These are phyloP conservation scores for Holotrichia oblita DNA, from an alignment of 1,140 invertebrate species.

Conservation along the genomic window DNA sequence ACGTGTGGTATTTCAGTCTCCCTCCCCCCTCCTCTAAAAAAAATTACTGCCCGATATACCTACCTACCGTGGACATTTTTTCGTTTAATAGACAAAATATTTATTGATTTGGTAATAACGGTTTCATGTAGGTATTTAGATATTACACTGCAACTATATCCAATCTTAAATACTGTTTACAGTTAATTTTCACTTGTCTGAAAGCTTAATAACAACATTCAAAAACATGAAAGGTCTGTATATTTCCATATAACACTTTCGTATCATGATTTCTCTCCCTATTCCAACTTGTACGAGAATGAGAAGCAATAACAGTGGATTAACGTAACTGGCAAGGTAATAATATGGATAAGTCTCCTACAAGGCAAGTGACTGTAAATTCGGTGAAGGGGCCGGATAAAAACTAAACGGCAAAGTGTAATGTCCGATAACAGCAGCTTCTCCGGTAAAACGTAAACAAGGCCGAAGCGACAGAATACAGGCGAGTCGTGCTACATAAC, in stretches of 20 bases:
- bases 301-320: slow-evolving; percentile 31
- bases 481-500: slow-evolving; percentile 14
- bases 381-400: slow-evolving; percentile 5
- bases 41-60: too few species aligned
- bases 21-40: too few species aligned
- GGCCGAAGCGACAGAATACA: background rate
- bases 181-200: too few species aligned
- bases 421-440: slow-evolving; percentile 33
- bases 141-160: too few species aligned
- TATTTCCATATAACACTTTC: background rate
- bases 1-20: too few species aligned
- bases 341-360: slow-evolving; percentile 11
- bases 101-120: too few species aligned
- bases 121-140: too few species aligned
- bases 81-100: too few species aligned
- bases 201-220: background rate
- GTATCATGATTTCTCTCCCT: background rate
- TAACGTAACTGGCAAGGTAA: slow-evolving; percentile 27
- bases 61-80: too few species aligned
- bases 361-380: slow-evolving; percentile 21
- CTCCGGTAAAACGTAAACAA: slow-evolving; percentile 35
- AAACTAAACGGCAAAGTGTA: slow-evolving; percentile 35
- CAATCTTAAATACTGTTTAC: too few species aligned
- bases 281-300: background rate
- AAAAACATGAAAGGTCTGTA: background rate